Evolutionary conservation across 35 echinoderm and acorn worm species (phyloP).

Genomic region (Apostichopus japonicus): DNA sequence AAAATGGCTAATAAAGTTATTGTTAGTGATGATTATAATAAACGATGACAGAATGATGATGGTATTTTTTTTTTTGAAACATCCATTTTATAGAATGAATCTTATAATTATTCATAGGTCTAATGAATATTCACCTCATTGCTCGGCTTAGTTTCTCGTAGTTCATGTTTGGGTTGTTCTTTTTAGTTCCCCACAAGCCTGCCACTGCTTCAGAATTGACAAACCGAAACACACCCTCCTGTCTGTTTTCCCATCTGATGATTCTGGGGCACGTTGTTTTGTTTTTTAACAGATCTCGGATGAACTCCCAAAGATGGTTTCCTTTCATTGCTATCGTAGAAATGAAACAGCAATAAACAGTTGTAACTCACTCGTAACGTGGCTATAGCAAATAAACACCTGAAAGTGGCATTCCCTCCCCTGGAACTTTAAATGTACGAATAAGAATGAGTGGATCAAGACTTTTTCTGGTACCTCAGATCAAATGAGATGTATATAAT

Average conservation of each 20-base stretch:
- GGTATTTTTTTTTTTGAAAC: too few species aligned
- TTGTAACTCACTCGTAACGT: too few species aligned
- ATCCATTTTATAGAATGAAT: too few species aligned
- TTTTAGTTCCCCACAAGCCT: conserved; percentile 90
- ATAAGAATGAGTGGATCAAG: too few species aligned
- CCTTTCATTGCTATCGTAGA: conserved; percentile 86
- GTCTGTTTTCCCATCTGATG: conserved; percentile 93
- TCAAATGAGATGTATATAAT: too few species aligned
- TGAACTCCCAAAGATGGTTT: conserved; percentile 99
- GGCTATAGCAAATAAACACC: too few species aligned
- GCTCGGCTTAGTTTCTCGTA: conserved; percentile 98
- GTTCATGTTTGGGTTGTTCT: conserved; percentile 98
- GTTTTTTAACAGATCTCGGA: conserved; percentile 86
- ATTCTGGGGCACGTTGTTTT: conserved; percentile 69
- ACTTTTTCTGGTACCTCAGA: too few species aligned
- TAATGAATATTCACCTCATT: conserved; percentile 78
- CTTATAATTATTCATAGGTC: too few species aligned
- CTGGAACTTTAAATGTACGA: too few species aligned
- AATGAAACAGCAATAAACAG: too few species aligned
- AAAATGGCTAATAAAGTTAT: too few species aligned
- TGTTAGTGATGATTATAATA: not conserved
- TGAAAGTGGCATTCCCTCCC: too few species aligned
- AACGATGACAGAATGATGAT: not conserved
- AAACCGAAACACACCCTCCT: conserved; percentile 91
- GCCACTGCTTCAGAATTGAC: conserved; percentile 98